A percentile compares a stretch with the other conserved stretches of the same genome.
Conservation (phyloP, 2,888 invertebrate genomes). For the Cerastis rubricosa region DNA sequence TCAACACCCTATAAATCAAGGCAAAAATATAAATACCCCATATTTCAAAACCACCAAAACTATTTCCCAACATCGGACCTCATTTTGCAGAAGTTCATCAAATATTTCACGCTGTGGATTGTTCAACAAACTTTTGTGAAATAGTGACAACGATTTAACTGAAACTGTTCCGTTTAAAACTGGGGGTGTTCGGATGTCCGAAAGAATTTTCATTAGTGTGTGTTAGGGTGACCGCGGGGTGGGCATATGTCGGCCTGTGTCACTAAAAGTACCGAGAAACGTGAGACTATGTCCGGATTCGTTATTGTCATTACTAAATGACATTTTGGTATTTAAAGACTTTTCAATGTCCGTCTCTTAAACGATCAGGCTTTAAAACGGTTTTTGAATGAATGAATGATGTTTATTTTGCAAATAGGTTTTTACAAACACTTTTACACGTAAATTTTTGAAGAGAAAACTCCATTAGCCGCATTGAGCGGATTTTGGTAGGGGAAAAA, state of each 20-base stretch:
- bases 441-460: too few species aligned
- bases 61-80: slow-evolving; percentile 16
- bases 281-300: slow-evolving; percentile 53
- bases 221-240: slow-evolving; percentile 73
- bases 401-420: too few species aligned
- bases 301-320: slow-evolving; percentile 62
- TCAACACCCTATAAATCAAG: not conserved
- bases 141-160: slow-evolving; percentile 58
- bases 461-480: too few species aligned
- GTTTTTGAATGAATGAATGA: too few species aligned
- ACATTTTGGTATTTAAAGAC: slow-evolving; percentile 47
- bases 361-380: not conserved
- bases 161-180: slow-evolving; percentile 60
- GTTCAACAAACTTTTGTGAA: slow-evolving; percentile 43
- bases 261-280: slow-evolving; percentile 66
- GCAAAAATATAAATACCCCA: slow-evolving; percentile 3
- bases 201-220: slow-evolving; percentile 83
- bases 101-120: slow-evolving; percentile 53
- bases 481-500: too few species aligned
- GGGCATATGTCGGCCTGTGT: slow-evolving; percentile 75
- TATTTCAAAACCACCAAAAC: slow-evolving; percentile 20
- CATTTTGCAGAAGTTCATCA: slow-evolving; percentile 50
- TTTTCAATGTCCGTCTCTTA: slow-evolving; percentile 6
- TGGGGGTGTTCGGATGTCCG: slow-evolving; percentile 68
- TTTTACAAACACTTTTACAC: too few species aligned